Conservation (phyloP, 2,113 vertebrate species). For the Thamnaconus septentrionalis region DNA sequence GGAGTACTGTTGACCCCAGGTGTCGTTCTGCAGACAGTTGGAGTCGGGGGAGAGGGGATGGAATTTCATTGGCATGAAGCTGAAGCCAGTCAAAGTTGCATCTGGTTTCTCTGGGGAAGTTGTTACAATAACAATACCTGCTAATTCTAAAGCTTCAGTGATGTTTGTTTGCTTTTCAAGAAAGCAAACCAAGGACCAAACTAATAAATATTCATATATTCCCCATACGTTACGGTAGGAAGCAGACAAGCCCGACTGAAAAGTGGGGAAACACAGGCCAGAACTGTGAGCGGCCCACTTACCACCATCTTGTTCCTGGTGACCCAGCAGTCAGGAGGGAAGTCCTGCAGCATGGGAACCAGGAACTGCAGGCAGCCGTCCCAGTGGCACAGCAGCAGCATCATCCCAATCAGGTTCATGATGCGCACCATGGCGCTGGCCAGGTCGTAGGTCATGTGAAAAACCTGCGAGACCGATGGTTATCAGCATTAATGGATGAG, state of each 20-base stretch:
- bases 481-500: constrained; percentile 32
- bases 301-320: constrained; percentile 98
- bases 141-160: no score
- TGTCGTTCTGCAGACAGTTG: constrained; percentile 83
- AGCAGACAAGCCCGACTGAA: no score
- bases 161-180: no score
- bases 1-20: constrained; percentile 98
- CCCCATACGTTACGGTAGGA: no score
- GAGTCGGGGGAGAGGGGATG: no score
- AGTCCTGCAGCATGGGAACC: constrained; percentile 98
- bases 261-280: no score
- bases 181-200: no score
- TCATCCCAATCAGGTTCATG: constrained; percentile 97
- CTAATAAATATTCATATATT: no score
- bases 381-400: constrained; percentile 99
- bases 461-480: constrained; percentile 82
- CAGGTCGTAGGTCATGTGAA: constrained; percentile 99
- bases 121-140: no score
- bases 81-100: no score
- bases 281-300: constrained; percentile 61
- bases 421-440: constrained; percentile 96
- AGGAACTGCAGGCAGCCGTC: constrained; percentile 98
- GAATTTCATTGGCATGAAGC: no score
- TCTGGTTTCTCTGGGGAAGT: no score
- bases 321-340: constrained; percentile 95